phyloP scores from a whole-genome alignment of 2,113 vertebrate species.

The Muntiacus reevesi region DNA sequence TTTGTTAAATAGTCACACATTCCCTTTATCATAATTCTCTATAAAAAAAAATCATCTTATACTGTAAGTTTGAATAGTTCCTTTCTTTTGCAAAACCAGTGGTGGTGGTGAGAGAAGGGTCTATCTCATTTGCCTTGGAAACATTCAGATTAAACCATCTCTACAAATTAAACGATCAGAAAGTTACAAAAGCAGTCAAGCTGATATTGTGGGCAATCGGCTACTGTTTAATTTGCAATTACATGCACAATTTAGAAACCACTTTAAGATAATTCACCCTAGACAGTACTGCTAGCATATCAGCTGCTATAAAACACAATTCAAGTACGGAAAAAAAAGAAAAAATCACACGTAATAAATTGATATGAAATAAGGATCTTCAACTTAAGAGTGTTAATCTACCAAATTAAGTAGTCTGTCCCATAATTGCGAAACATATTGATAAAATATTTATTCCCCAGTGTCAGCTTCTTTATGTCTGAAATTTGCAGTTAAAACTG shows the following conservation, averaged over 20 bases:
- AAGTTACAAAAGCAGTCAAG: constrained; percentile 64
- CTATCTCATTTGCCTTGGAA: not conserved
- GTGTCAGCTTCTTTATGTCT: not conserved
- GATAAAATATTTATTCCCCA: not conserved
- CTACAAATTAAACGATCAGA: constrained; percentile 52
- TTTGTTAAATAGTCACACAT: not conserved
- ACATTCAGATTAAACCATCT: constrained; percentile 32
- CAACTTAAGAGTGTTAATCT: not conserved
- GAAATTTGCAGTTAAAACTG: constrained; percentile 41
- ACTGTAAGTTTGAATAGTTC: not conserved
- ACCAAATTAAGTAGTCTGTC: not conserved
- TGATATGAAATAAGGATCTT: constrained; percentile 32
- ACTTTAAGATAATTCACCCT: constrained; percentile 64
- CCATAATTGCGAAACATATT: not conserved
- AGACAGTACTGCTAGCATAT: constrained; percentile 43
- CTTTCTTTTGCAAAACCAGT: constrained; percentile 7
- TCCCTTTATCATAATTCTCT: not conserved
- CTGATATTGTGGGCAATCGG: constrained; percentile 54
- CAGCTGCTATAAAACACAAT: constrained; percentile 35
- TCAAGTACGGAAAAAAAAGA: not conserved
- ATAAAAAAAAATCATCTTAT: not conserved
- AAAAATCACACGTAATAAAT: not conserved
- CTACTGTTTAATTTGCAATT: constrained; percentile 75
- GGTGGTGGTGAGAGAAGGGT: not conserved
- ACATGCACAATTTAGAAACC: constrained; percentile 66